Percentiles rank a stretch among this genome's conserved stretches.
Evolutionary conservation across 2,797 vertebrate genomes (phyloP).

Genomic region (Spheniscus humboldti): DNA sequence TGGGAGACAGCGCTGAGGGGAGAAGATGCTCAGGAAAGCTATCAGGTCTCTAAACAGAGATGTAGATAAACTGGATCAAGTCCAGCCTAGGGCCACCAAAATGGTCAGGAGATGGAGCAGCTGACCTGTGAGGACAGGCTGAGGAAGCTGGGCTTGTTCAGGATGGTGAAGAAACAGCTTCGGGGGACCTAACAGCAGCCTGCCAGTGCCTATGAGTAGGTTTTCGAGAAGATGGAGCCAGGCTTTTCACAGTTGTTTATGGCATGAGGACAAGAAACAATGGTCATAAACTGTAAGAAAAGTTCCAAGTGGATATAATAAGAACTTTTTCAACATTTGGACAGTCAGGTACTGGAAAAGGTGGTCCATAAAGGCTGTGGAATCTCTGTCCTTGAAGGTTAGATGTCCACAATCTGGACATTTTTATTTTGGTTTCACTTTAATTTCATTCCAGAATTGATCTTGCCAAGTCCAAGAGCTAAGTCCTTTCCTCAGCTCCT

Average conservation of each 20-base stretch:
- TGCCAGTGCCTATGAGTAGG: neutral
- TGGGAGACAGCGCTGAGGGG: neutral
- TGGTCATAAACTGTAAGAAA: neutral
- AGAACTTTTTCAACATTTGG: neutral
- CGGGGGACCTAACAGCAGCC: neutral
- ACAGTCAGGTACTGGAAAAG: neutral
- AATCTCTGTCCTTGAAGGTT: neutral
- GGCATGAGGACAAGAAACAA: neutral
- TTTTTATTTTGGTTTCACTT: neutral
- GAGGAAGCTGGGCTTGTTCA: neutral
- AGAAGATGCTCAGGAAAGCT: neutral
- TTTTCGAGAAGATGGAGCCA: neutral
- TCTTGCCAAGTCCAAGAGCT: neutral
- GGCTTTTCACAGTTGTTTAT: neutral
- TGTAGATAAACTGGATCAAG: neutral
- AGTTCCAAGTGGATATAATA: neutral
- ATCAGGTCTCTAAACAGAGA: neutral
- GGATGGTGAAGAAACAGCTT: neutral
- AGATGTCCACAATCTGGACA: neutral
- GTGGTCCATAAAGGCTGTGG: neutral
- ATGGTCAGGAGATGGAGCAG: neutral
- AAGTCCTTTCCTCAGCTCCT: neutral
- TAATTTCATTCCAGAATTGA: neutral
- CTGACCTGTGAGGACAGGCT: neutral
- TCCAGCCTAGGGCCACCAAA: neutral